Base-by-base conservation (phyloP, 2,797 vertebrate species). In the Cyprinella venusta region DNA sequence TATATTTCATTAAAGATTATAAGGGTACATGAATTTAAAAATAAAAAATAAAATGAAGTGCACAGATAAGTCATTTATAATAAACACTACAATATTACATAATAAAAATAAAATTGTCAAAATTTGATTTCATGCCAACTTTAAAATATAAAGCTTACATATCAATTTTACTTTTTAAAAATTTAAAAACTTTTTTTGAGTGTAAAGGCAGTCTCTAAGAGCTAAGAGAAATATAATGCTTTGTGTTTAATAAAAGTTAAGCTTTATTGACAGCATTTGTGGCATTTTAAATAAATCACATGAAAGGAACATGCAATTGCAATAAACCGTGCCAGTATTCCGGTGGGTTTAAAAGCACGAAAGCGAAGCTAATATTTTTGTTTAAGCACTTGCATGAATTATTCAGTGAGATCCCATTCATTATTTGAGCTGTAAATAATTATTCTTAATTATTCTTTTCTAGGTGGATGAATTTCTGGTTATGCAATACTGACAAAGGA, bases 381-480 rank as follows among this genome's bases (percentile, higher is more conserved):
- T 71, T 30, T 6, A 30, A 50, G 45, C 42, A 36, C 33, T 56
- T 56, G 30, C 19, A 75, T 56, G 50, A 56, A 38, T 56, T 56
- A 56, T 56, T 56, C 19, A 56, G 50, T 56, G n/a, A 38, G 40
- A 16, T 52, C 30, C 21, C 13, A 75, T 75, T 59, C 21, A 59
- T 59, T 74, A 54, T 54, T 36, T 75, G 52, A 38, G 33, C 21
- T 40, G 19, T 38, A 56, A 56, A 10, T 19, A 54, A 36, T 10
- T 74, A 21, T 21, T 59, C 33, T 59, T 56, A 24, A 36, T 36
- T 38, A 75, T 75, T 75, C 0, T 15, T 75, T 75, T 75, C 12
- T 38, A 24, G 33, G 72, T 40, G 72, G 72, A 75, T 75, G 6
- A 75, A 75, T 19, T n/a, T 36, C 70, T 74, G 30, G 18, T 74